These are phyloP conservation scores for Drosophila histrio DNA, from an alignment of 2,888 invertebrate species.

Conservation along the genomic window DNA sequence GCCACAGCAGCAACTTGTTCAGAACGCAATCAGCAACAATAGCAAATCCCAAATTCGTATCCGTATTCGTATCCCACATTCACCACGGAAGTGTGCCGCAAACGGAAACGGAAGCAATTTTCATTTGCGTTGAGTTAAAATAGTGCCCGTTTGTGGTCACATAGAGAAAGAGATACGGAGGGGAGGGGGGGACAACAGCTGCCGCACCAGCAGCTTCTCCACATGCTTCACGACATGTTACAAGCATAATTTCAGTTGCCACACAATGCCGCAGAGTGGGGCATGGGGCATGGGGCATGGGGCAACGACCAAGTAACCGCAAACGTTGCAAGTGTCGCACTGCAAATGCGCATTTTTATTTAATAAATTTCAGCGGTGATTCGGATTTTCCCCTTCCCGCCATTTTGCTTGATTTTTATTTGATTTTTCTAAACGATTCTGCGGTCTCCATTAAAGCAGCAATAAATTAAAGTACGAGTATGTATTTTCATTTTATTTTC, in stretches of 20 bases:
- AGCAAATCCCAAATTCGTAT: conserved; percentile 42
- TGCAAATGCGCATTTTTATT: conserved; percentile 64
- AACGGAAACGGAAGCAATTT: conserved; percentile 79
- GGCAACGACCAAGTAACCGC: conserved; percentile 51
- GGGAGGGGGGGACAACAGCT: not conserved
- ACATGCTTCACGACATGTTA: conserved; percentile 61
- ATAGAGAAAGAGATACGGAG: not conserved
- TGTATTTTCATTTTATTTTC: conserved; percentile 8
- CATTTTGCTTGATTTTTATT: not conserved
- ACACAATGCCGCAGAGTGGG: conserved; percentile 35
- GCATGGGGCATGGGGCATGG: no score
- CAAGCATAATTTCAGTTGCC: conserved; percentile 68
- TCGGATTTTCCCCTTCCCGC: conserved; percentile 27
- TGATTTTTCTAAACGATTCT: conserved; percentile 27
- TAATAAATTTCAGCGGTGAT: conserved; percentile 61
- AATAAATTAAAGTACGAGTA: conserved; percentile 17
- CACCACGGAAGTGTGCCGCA: conserved; percentile 64
- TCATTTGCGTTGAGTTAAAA: conserved; percentile 74
- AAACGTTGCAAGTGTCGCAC: conserved; percentile 65
- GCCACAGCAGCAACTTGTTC: conserved; percentile 34
- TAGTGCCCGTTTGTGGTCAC: conserved; percentile 60
- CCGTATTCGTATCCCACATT: conserved; percentile 27
- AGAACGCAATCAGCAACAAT: conserved; percentile 73
- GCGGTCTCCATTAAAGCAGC: conserved; percentile 9
- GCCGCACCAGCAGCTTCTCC: conserved; percentile 28